Conservation (phyloP, 2,797 vertebrate genomes). For the Austrolebias charrua region DNA sequence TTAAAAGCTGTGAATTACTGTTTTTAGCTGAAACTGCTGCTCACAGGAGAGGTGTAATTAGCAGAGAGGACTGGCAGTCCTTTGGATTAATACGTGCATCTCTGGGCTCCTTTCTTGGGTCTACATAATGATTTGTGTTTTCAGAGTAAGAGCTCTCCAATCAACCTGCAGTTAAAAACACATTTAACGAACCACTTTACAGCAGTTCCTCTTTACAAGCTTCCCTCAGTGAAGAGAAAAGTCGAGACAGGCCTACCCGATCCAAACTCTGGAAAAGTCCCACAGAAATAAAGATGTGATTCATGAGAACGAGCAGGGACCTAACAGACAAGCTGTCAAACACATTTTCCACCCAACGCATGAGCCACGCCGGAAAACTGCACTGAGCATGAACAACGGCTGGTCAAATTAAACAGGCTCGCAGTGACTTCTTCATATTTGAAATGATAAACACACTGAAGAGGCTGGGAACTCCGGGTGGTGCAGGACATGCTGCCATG, state of each 20-base stretch:
- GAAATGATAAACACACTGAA: constrained; percentile 58
- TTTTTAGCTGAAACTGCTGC: constrained; percentile 26
- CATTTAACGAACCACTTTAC: constrained; percentile 71
- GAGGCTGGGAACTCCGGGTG: constrained; percentile 64
- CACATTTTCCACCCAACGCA: constrained; percentile 70
- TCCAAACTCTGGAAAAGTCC: constrained; percentile 39
- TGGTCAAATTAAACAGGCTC: constrained; percentile 69
- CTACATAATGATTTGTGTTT: constrained; percentile 63
- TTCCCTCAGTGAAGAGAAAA: constrained; percentile 64
- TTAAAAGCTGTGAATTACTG: constrained; percentile 27
- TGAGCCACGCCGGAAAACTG: constrained; percentile 61
- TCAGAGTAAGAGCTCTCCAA: constrained; percentile 60
- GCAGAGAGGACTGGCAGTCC: constrained; percentile 2
- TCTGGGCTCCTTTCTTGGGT: constrained; percentile 28
- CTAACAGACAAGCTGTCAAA: constrained; percentile 64
- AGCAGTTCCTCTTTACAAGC: constrained; percentile 59
- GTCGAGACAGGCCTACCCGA: constrained; percentile 31
- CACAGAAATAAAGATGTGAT: constrained; percentile 56
- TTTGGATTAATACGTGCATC: constrained; percentile 17
- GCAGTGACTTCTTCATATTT: constrained; percentile 61
- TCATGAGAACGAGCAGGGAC: constrained; percentile 69
- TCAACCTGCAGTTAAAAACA: constrained; percentile 64
- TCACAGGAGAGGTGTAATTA: not conserved
- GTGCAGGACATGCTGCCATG: constrained; percentile 41
- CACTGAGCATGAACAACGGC: constrained; percentile 71